A percentile compares a stretch with the other conserved stretches of the same genome.
phyloP scores from a whole-genome alignment of 1,140 invertebrate species.

The Drosophila mojavensis region DNA sequence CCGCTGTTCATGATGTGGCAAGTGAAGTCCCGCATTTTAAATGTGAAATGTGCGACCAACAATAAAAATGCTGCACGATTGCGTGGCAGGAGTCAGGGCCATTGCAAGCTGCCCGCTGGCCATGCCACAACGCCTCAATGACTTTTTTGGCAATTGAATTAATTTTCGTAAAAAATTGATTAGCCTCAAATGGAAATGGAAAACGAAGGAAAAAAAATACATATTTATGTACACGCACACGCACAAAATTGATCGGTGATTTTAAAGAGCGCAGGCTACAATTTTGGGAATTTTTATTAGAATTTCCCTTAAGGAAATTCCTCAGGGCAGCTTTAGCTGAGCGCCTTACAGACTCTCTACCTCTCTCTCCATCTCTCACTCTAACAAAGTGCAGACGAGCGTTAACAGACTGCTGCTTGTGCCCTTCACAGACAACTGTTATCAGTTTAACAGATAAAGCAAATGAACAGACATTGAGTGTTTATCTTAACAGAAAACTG shows the following conservation, averaged over 20 bases:
- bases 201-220: background rate
- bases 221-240: no score
- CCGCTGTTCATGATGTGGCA: conserved; percentile 40
- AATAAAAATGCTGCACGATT: conserved; percentile 14
- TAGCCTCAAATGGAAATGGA: conserved; percentile 42
- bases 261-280: background rate
- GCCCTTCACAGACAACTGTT: background rate
- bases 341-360: background rate
- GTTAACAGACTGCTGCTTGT: background rate
- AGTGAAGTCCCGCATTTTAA: conserved; percentile 78
- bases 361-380: no score
- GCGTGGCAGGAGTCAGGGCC: background rate
- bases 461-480: no score
- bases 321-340: no score
- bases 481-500: no score
- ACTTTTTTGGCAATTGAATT: conserved; percentile 84
- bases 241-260: background rate
- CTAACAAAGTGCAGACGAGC: no score
- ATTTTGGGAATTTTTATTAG: background rate
- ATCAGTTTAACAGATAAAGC: no score
- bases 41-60: conserved; percentile 57
- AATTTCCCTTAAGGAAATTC: background rate
- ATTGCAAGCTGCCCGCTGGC: conserved; percentile 48
- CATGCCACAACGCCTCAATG: conserved; percentile 77
- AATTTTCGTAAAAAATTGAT: conserved; percentile 83